Percentiles rank a stretch among this genome's conserved stretches.
Conservation (phyloP, 1,140 invertebrate genomes). For the Euura lappo region DNA sequence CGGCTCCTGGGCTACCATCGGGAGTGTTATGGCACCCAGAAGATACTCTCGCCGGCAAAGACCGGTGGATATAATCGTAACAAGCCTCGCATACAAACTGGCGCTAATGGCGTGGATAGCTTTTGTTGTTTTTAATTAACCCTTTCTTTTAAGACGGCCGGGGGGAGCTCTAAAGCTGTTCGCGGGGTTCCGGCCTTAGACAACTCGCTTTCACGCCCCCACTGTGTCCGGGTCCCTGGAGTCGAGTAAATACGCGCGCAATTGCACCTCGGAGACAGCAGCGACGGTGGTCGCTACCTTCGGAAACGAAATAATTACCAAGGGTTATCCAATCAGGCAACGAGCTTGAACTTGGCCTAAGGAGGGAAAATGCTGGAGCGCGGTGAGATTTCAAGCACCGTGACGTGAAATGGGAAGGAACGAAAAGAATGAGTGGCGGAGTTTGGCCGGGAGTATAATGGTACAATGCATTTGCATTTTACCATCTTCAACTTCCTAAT, state of each 20-base stretch:
- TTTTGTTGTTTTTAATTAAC: slow-evolving; percentile 65
- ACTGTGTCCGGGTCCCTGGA: slow-evolving; percentile 41
- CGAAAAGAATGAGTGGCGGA: not conserved
- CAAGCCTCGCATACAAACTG: slow-evolving; percentile 58
- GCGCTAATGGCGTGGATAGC: slow-evolving; percentile 59
- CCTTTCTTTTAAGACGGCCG: slow-evolving; percentile 59
- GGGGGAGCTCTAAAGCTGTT: slow-evolving; percentile 45
- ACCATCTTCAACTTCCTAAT: slow-evolving; percentile 33
- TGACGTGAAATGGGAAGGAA: not conserved
- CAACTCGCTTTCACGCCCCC: slow-evolving; percentile 15
- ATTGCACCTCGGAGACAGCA: slow-evolving; percentile 58
- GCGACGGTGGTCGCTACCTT: slow-evolving; percentile 28
- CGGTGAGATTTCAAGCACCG: too few species aligned
- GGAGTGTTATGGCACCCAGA: not conserved
- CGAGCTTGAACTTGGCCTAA: too few species aligned
- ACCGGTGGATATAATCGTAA: slow-evolving; percentile 50
- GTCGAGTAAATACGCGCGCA: slow-evolving; percentile 59
- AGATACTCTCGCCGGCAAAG: not conserved
- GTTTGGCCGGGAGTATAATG: too few species aligned
- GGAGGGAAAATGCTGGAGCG: too few species aligned
- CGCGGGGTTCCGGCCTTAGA: slow-evolving; percentile 8
- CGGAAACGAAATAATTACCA: not conserved
- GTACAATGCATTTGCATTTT: slow-evolving; percentile 27
- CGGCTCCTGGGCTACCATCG: not conserved
- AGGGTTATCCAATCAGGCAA: not conserved